phyloP scores from a whole-genome alignment of 2,888 invertebrate species.

The Mimumesa dahlbomi region DNA sequence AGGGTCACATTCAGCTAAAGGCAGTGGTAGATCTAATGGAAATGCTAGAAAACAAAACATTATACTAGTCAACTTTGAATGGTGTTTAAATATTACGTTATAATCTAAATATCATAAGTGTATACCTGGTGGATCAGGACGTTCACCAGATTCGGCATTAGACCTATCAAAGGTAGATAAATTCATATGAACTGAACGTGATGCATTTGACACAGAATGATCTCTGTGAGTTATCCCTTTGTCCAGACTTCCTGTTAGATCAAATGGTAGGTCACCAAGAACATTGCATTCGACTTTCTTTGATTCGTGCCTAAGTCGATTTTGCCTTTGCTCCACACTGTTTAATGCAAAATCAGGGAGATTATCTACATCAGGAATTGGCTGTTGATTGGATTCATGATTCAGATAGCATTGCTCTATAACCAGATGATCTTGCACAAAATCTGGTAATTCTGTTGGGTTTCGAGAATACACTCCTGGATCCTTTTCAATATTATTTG shows the following conservation, averaged over 20 bases:
- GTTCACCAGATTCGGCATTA: slow-evolving; percentile 56
- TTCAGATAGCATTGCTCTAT: slow-evolving; percentile 88
- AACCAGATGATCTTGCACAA: slow-evolving; percentile 93
- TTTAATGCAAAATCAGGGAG: slow-evolving; percentile 86
- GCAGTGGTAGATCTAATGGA: slow-evolving; percentile 74
- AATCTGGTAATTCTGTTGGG: slow-evolving; percentile 89
- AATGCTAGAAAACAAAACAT: slow-evolving; percentile 59
- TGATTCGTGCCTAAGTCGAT: slow-evolving; percentile 46
- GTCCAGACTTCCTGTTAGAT: slow-evolving; percentile 69
- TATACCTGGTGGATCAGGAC: slow-evolving; percentile 66
- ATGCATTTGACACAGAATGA: slow-evolving; percentile 34
- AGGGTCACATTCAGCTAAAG: slow-evolving; percentile 60
- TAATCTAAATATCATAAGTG: background rate
- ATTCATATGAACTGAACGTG: slow-evolving; percentile 58
- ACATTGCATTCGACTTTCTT: slow-evolving; percentile 42
- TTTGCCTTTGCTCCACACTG: slow-evolving; percentile 74
- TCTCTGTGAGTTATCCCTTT: slow-evolving; percentile 50
- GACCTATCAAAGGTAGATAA: slow-evolving; percentile 62
- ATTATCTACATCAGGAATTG: slow-evolving; percentile 84
- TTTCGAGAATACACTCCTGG: slow-evolving; percentile 81
- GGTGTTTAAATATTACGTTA: background rate
- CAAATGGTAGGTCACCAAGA: slow-evolving; percentile 65
- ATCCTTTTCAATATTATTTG: slow-evolving; percentile 82
- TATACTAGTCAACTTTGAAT: background rate
- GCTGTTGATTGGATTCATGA: slow-evolving; percentile 69